These are phyloP conservation scores for Megatriorchis doriae DNA, from an alignment of 2,113 vertebrate genomes.

Conservation along the genomic window DNA sequence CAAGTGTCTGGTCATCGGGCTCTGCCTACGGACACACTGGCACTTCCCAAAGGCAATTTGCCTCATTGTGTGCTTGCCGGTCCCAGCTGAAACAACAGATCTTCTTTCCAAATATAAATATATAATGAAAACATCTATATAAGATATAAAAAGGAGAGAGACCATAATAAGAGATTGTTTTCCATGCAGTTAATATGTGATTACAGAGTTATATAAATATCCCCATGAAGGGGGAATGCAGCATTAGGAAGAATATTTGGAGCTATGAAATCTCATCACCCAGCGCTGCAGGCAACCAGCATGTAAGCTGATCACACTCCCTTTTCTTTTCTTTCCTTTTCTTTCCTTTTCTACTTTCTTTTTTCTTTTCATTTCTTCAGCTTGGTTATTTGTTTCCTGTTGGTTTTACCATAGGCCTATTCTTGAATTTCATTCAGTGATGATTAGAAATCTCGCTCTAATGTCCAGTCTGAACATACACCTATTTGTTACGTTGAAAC, in stretches of 20 bases:
- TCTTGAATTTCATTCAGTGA: not conserved
- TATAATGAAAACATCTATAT: not conserved
- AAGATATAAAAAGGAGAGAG: not conserved
- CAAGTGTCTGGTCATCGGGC: not conserved
- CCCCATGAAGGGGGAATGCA: not conserved
- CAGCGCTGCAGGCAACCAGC: not conserved
- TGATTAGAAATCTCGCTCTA: not conserved
- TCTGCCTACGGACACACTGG: not conserved
- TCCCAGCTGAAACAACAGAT: not conserved
- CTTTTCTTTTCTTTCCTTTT: too few species aligned
- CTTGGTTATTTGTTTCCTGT: too few species aligned
- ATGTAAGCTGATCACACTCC: not conserved
- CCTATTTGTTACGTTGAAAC: not conserved
- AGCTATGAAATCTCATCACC: not conserved
- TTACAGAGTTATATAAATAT: not conserved
- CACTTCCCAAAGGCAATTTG: not conserved
- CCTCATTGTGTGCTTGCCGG: not conserved
- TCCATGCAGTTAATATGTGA: not conserved
- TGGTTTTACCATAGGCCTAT: too few species aligned
- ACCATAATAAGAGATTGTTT: not conserved
- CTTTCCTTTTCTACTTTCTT: too few species aligned
- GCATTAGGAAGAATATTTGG: not conserved
- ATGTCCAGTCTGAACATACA: not conserved
- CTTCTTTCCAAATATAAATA: not conserved
- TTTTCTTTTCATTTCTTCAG: too few species aligned